Evolutionary conservation across 2,888 invertebrate genomes (phyloP), one percentile per base, ranked within the genome.

Genomic region (Ophion costatus): DNA sequence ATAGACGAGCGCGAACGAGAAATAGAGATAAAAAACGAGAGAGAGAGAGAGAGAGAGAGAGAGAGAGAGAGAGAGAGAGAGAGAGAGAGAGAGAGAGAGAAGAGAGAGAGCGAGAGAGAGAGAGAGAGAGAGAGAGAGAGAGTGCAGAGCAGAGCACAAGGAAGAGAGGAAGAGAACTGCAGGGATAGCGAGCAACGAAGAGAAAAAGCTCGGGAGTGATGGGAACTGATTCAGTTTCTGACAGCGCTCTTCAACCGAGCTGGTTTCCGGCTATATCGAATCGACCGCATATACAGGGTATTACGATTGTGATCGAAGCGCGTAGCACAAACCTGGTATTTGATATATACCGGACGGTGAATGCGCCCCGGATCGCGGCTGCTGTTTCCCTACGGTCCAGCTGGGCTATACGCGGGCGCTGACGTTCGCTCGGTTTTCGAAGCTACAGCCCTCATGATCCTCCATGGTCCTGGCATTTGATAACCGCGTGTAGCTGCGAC

Each of bases 321-420:
- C 64, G 24, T 20, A 67, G 82, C 38, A 77, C 80, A 80, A 71
- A 74, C 70, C 57, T 63, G 80, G 77, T 82, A 85, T 85, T 85
- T 80, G 85, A 85, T 85, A 14, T 45, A 45, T 45, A 85, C 85
- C 79, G 76, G 79, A 80, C 80, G 77, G 82, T 73, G 80, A 74
- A 82, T 76, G 51, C 45, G 14, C 69, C 63, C 75, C 14, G 66
- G 33, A 67, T 59, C 56, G 29, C 45, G 11, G 22, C 17, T 70
- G 51, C 76, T 42, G 29, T 78, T 73, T 74, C 64, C 22, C 67
- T 74, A 29, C 29, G 42, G 51, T 38, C 45, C 42, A 29, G 14
- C 63, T 42, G 42, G 45, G 14, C 38, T 38, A 38, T 38, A 45
- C 45, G 2, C 24, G 69, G 11, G 24, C 29, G 33, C 57, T 67